Evolutionary conservation across 2,113 vertebrate species (phyloP).

Genomic region (Amazona guildingii): DNA sequence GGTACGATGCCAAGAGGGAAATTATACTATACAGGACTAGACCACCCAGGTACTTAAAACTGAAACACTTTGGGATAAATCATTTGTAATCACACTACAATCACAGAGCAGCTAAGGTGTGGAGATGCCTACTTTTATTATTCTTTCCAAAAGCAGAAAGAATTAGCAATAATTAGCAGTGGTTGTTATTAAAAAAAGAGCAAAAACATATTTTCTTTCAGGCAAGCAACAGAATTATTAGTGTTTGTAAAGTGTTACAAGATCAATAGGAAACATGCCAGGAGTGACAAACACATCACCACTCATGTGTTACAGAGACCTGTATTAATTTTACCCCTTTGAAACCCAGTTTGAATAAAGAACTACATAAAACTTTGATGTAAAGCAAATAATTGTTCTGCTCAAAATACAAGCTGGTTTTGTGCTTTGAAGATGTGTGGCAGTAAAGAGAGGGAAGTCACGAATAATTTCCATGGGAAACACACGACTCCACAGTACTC

Average conservation of each 20-base stretch:
- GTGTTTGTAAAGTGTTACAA: not conserved
- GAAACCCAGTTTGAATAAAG: not conserved
- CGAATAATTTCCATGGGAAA: slow-evolving; percentile 45
- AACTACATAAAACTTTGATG: slow-evolving; percentile 38
- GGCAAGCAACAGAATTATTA: not conserved
- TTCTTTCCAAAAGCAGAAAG: not conserved
- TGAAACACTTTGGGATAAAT: not conserved
- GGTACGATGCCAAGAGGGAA: not conserved
- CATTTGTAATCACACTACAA: not conserved
- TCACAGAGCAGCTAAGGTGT: not conserved
- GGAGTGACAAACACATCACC: not conserved
- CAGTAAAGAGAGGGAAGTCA: slow-evolving; percentile 42
- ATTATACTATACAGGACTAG: not conserved
- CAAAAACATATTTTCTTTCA: not conserved
- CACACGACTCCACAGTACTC: not conserved
- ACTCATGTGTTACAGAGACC: not conserved
- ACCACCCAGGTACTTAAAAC: not conserved
- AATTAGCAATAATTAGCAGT: not conserved
- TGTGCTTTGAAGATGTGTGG: slow-evolving; percentile 35
- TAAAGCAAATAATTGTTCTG: slow-evolving; percentile 27
- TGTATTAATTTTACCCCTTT: not conserved
- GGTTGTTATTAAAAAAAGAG: not conserved
- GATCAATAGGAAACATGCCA: not conserved
- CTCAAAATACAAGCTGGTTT: not conserved
- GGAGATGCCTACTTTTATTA: not conserved